Evolutionary conservation across 2,113 vertebrate species (phyloP), one percentile per base, ranked within the genome.

Genomic region (Vulpes lagopus): DNA sequence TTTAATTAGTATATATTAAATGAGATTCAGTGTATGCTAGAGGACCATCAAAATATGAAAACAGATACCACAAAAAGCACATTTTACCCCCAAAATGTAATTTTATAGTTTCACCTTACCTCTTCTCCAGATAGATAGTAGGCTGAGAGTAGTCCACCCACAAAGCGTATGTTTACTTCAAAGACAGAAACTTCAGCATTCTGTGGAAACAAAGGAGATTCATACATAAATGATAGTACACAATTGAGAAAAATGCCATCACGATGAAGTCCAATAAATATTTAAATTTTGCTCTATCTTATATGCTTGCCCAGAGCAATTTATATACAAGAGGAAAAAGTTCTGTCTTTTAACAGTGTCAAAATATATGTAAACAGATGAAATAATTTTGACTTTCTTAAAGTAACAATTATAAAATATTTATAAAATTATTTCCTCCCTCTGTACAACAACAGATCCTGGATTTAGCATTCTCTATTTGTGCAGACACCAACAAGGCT

Each of bases 101-200:
- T 43, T 95, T 96, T 43, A n/a, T 43, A 73, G 88, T 97, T 98
- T 30, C 60, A 76, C 92, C 99, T 99, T 99, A 99, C 99, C 99
- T 99, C 99, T 99, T 99, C 99, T 95, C 99, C 99, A 87, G 99
- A 99, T 97, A 99, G 99, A 98, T 99, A 99, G 98, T 99, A 99
- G 35, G 99, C 99, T 38, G 99, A 99, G 94, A 99, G 99, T 1
- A 99, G 99, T 95, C 99, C 99, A 96, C 99, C 99, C 1, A 99
- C 99, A 93, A 99, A 99, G 81, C 99, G 99, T 96, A 99, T 99
- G 98, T 99, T 99, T 96, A 99, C 99, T 99, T 99, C 99, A 98
- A 99, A 99, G 96, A 99, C 99, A 0, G 99, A 99, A 97, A 99
- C 99, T 97, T 99, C 99, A 51, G 99, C 99, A 43, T 99, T 99